Conservation (phyloP, 2,888 invertebrate genomes). For the Drosophila paramelanica region DNA sequence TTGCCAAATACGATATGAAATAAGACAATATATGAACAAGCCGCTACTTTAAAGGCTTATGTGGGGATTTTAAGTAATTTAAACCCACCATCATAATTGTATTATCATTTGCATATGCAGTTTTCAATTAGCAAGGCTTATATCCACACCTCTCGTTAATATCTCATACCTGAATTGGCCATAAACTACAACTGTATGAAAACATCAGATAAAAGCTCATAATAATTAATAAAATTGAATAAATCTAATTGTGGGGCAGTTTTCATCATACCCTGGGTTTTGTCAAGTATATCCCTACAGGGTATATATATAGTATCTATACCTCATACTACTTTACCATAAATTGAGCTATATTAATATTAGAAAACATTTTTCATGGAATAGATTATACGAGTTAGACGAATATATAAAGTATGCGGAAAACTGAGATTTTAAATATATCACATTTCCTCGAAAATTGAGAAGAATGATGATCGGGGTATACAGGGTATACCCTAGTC, state of each 20-base stretch:
- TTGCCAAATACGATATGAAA: slow-evolving; percentile 51
- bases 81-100: slow-evolving; percentile 6
- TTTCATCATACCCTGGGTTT: neutral
- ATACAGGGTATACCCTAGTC: too few species aligned
- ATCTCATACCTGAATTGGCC: slow-evolving; percentile 22
- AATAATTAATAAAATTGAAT: slow-evolving; percentile 73
- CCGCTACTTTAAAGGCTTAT: slow-evolving; percentile 26
- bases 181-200: slow-evolving; percentile 50
- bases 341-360: too few species aligned
- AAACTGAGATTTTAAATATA: too few species aligned
- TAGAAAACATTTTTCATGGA: too few species aligned
- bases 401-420: too few species aligned
- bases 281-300: too few species aligned
- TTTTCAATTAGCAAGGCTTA: slow-evolving; percentile 64
- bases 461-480: too few species aligned
- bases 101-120: slow-evolving; percentile 45
- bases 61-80: neutral
- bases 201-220: slow-evolving; percentile 70
- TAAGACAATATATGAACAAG: slow-evolving; percentile 31
- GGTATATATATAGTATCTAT: too few species aligned
- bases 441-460: too few species aligned
- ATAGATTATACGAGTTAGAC: too few species aligned
- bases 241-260: slow-evolving; percentile 52
- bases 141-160: slow-evolving; percentile 27
- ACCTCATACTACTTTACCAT: too few species aligned